Evolutionary conservation across 2,113 vertebrate species (phyloP), one percentile per base, ranked within the genome.

Genomic region (Platysternon megacephalum): DNA sequence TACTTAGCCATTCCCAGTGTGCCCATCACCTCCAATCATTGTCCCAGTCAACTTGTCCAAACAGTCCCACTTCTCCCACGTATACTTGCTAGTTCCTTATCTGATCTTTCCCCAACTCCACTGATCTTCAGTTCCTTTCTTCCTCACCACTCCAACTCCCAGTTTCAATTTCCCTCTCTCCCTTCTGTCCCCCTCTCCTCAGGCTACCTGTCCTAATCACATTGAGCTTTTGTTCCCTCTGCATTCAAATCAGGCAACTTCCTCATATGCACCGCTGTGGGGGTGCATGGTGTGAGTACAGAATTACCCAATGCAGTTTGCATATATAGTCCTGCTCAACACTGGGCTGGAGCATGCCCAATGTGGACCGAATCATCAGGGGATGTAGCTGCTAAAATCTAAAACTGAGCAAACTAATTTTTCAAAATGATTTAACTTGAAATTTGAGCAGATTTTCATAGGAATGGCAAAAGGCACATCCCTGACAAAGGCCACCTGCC

Each of bases 271-370:
- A 19, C 29, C 24, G 24, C 9, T 9, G 21, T 26, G 11, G 17
- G 17, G 9, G 1, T 0, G 24, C 17, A 22, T 87, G 52, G 48
- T 53, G 35, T 0, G 0, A 68, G 28, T 74, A 61, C 16, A 48
- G 84, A 29, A 32, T 19, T 86, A 65, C 7, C 42, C 52, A 81
- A 51, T 91, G 84, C 5, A 39, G n/a, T 46, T n/a, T 35, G 22
- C n/a, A 78, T 22, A 55, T 44, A 19, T 76, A 68, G 82, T 49
- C 49, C 49, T 49, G 49, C 58, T 29, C 83, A 12, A 3, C 42
- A 83, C 22, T 11, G 58, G 28, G 12, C 1, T 89, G 39, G 28
- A 39, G 84, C 35, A 39, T 10, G 1, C 21, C 52, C 74, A 6
- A 3, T 22, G n/a, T 16, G 17, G 46, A 84, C 82, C 5, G 46